Conservation (phyloP, 2,888 invertebrate species). For the Plebejus melissa region DNA sequence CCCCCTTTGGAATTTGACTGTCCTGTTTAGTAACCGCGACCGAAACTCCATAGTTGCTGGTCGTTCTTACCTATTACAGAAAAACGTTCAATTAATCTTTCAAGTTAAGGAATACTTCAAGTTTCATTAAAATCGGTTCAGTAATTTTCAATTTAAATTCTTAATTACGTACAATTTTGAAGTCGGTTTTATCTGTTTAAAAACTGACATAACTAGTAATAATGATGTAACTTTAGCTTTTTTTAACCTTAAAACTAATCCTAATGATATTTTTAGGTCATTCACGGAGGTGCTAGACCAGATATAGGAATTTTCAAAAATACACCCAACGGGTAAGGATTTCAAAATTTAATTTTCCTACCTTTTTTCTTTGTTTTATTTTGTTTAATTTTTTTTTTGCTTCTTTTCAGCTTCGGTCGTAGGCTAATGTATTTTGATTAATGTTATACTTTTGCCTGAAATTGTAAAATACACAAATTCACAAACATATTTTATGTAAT, state of each 20-base stretch:
- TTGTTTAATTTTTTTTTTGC: slow-evolving; percentile 34
- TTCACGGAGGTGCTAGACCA: slow-evolving; percentile 45
- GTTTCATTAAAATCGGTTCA: no score
- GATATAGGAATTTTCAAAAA: slow-evolving; percentile 31
- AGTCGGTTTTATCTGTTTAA: no score
- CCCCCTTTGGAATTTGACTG: no score
- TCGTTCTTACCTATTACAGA: no score
- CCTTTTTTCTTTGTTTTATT: slow-evolving; percentile 27
- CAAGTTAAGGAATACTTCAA: no score
- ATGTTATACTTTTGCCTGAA: neutral
- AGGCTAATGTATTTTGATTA: slow-evolving; percentile 2
- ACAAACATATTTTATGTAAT: neutral
- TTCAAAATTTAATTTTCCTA: neutral
- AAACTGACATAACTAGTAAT: no score
- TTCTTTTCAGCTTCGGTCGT: slow-evolving; percentile 43
- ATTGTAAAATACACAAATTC: neutral
- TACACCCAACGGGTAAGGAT: slow-evolving; percentile 40
- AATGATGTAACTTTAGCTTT: no score
- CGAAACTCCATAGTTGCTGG: no score
- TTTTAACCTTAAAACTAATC: neutral
- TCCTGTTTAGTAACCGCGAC: no score
- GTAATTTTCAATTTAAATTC: no score
- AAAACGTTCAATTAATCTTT: no score
- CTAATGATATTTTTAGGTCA: slow-evolving; percentile 45
- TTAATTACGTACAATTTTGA: no score